Evolutionary conservation across 2,797 vertebrate species (phyloP), one percentile per base, ranked within the genome.

Genomic region (Pogonophryne albipinna): DNA sequence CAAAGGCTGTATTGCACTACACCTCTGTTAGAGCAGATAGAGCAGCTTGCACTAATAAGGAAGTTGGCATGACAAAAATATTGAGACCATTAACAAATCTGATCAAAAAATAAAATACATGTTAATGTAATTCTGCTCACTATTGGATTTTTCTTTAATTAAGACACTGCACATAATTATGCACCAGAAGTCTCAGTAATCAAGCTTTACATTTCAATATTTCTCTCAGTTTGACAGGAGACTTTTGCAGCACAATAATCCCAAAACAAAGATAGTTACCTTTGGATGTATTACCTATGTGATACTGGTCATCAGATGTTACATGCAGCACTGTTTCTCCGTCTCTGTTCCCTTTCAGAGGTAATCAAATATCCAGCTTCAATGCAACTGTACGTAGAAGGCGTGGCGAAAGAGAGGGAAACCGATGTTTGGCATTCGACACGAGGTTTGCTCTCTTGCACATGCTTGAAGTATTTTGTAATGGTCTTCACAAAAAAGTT

Each of bases 221-320:
- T 46, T 60, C 12, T 47, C 11, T 42, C 15, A 23, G 16, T 16
- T 56, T 56, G 7, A 49, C 14, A 6, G 3, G 2, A 14, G 2
- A 46, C 27, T 15, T 41, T 31, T n/a, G 8, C 38, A 46, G 31
- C 19, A 53, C 9, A 63, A 63, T 38, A 34, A 12, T 27, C 4
- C 10, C 12, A n/a, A 57, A 59, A 49, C 3, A 56, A 58, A 46
- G 3, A 46, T 17, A 10, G 4, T 59, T 64, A 65, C 17, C n/a
- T 63, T 44, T 50, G 41, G 31, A 23, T 56, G 16, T 3, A 11
- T 68, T 62, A 69, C 55, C 72, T 56, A 38, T 47, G 10, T 53
- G 34, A 17, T 59, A 59, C 41, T n/a, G 45, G 34, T 27, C 15
- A 38, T 45, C 51, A 49, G 71, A 45, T n/a, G 6, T 15, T 17